Base-by-base conservation (phyloP, 2,797 vertebrate species). In the Macropodus opercularis region DNA sequence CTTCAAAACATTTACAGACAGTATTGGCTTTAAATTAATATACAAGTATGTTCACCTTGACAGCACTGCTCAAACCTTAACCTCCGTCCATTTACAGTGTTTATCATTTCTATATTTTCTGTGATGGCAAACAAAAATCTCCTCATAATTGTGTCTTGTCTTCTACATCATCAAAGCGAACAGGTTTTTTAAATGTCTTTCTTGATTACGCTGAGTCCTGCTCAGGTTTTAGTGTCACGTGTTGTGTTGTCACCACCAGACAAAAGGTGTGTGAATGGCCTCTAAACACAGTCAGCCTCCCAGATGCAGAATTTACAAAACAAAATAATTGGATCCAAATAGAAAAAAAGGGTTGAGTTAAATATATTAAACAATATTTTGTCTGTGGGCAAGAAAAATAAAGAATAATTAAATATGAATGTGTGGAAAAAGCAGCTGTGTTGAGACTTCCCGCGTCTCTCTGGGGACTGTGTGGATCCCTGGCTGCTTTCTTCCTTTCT, bases 351-450 rank as follows among this genome's bases (percentile, higher is more conserved):
- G 44, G 31, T 26, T 41, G 31, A 57, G 64, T 59, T 23, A n/a
- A n/a, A n/a, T 43, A 19, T 48, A 44, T 62, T 48, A 48, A 69
- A 34, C n/a, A 23, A 21, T 19, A 21, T 60, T 32, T 41, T 51
- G 62, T 46, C 48, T 48, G 55, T 15, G 11, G 22, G 58, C 26
- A 51, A 39, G 41, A 59, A 54, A 34, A 72, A 69, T 56, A 68
- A 66, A 58, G 43, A 15, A 42, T 63, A 50, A 26, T 26, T 26
- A 26, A 26, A 26, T 26, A 29, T 29, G 8, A 11, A 10, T 32
- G 14, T 32, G 44, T 35, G 53, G 23, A 13, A 35, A 59, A 57
- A 42, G 69, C 75, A 73, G 73, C 67, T 71, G 67, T 50, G 56
- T 23, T 44, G 40, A 68, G 50, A 55, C 42, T 24, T 51, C 13